These are phyloP conservation scores for Glossosoma conforme DNA, from an alignment of 1,140 invertebrate species.

Conservation along the genomic window DNA sequence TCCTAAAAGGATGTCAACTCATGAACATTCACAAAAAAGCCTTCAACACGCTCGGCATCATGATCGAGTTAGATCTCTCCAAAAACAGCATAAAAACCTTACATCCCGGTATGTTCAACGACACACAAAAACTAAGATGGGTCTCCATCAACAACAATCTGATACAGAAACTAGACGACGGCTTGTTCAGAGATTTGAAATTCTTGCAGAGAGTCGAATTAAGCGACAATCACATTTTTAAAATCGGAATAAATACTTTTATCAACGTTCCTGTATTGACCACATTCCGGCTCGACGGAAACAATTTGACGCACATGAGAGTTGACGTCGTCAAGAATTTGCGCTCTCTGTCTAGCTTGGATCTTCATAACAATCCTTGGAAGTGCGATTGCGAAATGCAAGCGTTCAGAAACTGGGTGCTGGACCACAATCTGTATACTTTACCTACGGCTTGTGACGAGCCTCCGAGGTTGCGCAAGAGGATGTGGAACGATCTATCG, in stretches of 20 bases:
- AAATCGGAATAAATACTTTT: slow-evolving; percentile 68
- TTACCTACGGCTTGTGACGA: slow-evolving; percentile 64
- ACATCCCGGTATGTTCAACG: slow-evolving; percentile 64
- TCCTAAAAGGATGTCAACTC: slow-evolving; percentile 67
- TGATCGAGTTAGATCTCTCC: slow-evolving; percentile 82
- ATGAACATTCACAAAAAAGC: slow-evolving; percentile 64
- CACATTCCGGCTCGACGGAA: slow-evolving; percentile 63
- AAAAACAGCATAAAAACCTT: slow-evolving; percentile 67
- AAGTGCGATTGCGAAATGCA: slow-evolving; percentile 81
- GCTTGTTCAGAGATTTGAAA: slow-evolving; percentile 68
- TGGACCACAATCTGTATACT: slow-evolving; percentile 66
- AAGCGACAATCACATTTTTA: slow-evolving; percentile 64
- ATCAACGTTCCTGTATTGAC: slow-evolving; percentile 62
- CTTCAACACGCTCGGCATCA: slow-evolving; percentile 67
- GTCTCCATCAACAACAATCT: slow-evolving; percentile 70
- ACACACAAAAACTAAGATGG: slow-evolving; percentile 62
- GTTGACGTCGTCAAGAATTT: slow-evolving; percentile 56
- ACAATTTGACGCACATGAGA: slow-evolving; percentile 62
- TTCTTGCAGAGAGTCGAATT: slow-evolving; percentile 72
- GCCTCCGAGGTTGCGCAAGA: slow-evolving; percentile 60
- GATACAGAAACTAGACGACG: slow-evolving; percentile 64
- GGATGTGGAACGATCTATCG: slow-evolving; percentile 65
- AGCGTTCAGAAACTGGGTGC: slow-evolving; percentile 70
- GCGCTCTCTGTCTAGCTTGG: slow-evolving; percentile 64
- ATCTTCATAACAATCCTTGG: slow-evolving; percentile 80